Evolutionary conservation across 2,113 vertebrate genomes (phyloP).

Genomic region (Centrocercus urophasianus): DNA sequence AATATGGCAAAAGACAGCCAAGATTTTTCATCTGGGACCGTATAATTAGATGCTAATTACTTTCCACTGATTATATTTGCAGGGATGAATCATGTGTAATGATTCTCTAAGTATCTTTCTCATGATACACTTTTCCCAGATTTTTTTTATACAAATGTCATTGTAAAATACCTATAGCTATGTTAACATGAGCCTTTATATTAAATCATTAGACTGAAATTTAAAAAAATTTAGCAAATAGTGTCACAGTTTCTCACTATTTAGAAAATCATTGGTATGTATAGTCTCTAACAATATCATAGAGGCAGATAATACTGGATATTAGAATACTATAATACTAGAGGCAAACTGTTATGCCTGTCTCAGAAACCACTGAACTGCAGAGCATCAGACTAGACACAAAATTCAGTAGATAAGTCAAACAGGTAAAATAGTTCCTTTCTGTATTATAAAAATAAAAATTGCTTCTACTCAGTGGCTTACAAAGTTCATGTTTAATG

Average conservation of each 20-base stretch:
- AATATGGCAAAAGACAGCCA: constrained; percentile 24
- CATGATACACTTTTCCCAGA: constrained; percentile 51
- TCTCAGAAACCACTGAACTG: background rate
- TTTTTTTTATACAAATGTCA: constrained; percentile 42
- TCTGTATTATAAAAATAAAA: background rate
- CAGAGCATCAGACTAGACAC: fast-evolving
- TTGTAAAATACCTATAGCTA: constrained; percentile 15
- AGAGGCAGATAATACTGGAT: background rate
- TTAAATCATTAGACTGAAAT: constrained; percentile 8
- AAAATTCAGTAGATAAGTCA: background rate
- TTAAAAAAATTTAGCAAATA: background rate
- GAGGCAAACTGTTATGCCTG: background rate
- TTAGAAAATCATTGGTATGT: background rate
- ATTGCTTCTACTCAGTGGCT: background rate
- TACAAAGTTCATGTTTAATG: background rate
- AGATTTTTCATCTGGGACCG: constrained; percentile 69
- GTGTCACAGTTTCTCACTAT: background rate
- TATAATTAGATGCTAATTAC: constrained; percentile 85
- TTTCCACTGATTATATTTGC: constrained; percentile 81
- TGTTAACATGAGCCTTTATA: constrained; percentile 25
- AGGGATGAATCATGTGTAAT: constrained; percentile 75
- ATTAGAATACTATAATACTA: too few relatives aligned
- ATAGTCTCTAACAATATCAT: background rate
- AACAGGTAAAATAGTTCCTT: background rate
- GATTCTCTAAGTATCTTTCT: constrained; percentile 56